A percentile compares a stretch with the other conserved stretches of the same genome.
Evolutionary conservation across 1,140 invertebrate species (phyloP).

Genomic region (Aplysia californica): DNA sequence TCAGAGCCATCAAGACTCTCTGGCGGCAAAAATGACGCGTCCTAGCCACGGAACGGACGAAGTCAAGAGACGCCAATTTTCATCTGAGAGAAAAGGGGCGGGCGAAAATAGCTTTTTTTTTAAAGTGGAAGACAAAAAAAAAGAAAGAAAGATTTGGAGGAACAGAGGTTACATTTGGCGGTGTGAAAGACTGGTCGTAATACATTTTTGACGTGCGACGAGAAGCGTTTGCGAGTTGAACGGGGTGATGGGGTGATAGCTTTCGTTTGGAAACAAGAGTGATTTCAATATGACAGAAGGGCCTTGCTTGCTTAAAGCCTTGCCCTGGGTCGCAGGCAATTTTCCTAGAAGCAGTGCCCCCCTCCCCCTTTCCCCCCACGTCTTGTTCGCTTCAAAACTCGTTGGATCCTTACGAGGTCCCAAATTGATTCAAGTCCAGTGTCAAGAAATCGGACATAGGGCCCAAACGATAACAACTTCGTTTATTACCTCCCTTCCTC

Average conservation of each 20-base stretch:
- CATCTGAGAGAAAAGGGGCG: constrained; percentile 4
- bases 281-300: constrained; percentile 17
- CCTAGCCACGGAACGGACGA: constrained; percentile 5
- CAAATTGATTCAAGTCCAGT: neutral
- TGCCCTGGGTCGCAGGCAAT: constrained; percentile 19
- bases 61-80: constrained; percentile 7
- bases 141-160: too few species aligned
- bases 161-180: too few species aligned
- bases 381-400: constrained; percentile 14
- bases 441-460: neutral
- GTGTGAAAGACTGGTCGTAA: too few species aligned
- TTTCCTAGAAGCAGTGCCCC: constrained; percentile 17
- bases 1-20: constrained; percentile 1
- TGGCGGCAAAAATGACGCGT: constrained; percentile 7
- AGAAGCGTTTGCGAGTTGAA: too few species aligned
- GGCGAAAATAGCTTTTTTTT: too few species aligned
- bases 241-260: neutral
- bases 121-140: too few species aligned
- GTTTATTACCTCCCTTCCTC: too few species aligned
- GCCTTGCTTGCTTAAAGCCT: constrained; percentile 15
- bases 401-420: constrained; percentile 5
- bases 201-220: too few species aligned
- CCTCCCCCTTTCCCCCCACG: too few species aligned
- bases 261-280: constrained; percentile 2
- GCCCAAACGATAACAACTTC: neutral